Base-by-base conservation (phyloP, 2,888 invertebrate species). In the Xanthia icteritia region DNA sequence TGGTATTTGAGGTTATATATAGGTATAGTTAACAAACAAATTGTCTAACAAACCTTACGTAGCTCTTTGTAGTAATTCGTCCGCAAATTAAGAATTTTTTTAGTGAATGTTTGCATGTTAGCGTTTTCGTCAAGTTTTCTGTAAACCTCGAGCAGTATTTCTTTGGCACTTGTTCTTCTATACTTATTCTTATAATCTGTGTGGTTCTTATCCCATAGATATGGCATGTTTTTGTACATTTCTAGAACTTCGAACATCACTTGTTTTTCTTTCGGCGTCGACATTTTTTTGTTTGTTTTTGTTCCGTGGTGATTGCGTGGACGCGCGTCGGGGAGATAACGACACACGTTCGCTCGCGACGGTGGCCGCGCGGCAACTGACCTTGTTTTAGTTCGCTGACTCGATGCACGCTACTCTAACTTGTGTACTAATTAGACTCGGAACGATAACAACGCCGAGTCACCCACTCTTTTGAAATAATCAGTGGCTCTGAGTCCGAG, bases 81-180 rank as follows among this genome's bases (percentile, higher is more conserved):
- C 11, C 77, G 68, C 65, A 80, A 77, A 82, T 80, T 82, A 15
- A 39, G 51, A 31, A 80, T 76, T 39, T 82, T 82, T 27, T 80
- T 82, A 2, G 17, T 69, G 0, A 77, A 23, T 8, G n/a, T 48
- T 15, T 31, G 42, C 13, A 60, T 39, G 17, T 27, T 65, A 2
- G 80, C 83, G 3, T 13, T 9, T 0, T 58, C 51, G 17, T 82
- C 77, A 13, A 65, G 39, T 31, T 69, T 17, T 48, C 31, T 68
- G 8, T 82, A 80, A n/a, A 76, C 58, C 17, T 68, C 68, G 0
- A 80, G n/a, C 15, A 80, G 23, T 15, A 45, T 20, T 36, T 36
- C n/a, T 17, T 68, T 64, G 2, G 68, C 82, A 23, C 39, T 54
- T 8, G 13, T 58, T 76, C 79, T 76, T 51, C 4, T 58, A n/a